phyloP scores from a whole-genome alignment of 2,113 vertebrate species.

The Lonchura striata region DNA sequence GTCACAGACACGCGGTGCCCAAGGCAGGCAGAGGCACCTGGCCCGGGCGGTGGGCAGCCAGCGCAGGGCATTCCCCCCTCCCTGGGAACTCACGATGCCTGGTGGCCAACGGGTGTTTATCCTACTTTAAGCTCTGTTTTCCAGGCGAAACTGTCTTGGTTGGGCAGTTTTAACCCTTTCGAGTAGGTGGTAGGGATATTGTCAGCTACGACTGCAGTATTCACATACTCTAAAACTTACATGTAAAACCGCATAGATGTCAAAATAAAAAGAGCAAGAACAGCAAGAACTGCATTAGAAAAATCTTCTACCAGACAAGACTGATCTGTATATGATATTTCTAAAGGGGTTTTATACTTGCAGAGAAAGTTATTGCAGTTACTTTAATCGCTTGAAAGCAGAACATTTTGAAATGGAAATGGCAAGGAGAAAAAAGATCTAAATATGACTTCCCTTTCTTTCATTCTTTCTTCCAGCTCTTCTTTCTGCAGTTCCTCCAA shows the following conservation, averaged over 20 bases:
- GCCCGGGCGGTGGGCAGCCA: too few relatives aligned
- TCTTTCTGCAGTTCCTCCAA: not conserved
- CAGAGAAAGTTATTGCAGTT: not conserved
- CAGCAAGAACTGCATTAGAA: not conserved
- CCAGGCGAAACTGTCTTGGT: not conserved
- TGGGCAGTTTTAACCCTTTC: not conserved
- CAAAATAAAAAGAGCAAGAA: not conserved
- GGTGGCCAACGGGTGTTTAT: not conserved
- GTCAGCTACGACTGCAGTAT: not conserved
- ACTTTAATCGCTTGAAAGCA: not conserved
- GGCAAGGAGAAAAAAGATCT: not conserved
- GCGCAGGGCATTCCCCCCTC: not conserved
- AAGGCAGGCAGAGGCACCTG: too few relatives aligned
- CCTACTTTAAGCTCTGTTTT: not conserved
- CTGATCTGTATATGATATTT: not conserved
- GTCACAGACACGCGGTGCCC: too few relatives aligned
- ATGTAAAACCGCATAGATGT: not conserved
- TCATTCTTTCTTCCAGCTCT: not conserved
- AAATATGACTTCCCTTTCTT: not conserved
- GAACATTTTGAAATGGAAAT: slow-evolving; percentile 1
- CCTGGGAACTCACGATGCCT: not conserved
- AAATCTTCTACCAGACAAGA: not conserved
- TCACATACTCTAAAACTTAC: not conserved
- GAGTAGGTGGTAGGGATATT: not conserved
- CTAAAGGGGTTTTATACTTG: not conserved